These are phyloP conservation scores for Trachelus iudaicus DNA, from an alignment of 2,888 invertebrate species.

Conservation along the genomic window DNA sequence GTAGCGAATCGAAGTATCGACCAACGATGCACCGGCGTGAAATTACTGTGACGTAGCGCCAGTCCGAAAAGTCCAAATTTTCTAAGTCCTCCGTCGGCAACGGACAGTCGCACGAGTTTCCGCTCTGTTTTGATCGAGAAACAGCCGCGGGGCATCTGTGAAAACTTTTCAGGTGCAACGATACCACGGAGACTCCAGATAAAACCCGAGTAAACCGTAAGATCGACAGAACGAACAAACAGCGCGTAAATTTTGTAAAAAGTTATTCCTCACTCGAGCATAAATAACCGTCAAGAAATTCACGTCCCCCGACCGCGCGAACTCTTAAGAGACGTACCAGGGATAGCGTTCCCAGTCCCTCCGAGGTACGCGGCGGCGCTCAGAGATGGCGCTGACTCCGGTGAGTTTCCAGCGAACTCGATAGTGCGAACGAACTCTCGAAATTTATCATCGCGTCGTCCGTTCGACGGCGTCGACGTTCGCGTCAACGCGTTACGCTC, in stretches of 20 bases:
- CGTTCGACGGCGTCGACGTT: neutral
- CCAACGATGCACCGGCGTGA: neutral
- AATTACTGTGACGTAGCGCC: accelerated
- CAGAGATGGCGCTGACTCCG: neutral
- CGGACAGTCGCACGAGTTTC: slow-evolving; percentile 44
- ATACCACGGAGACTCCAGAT: neutral
- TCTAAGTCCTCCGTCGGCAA: neutral
- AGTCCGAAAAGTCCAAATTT: neutral
- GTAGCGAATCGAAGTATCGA: neutral
- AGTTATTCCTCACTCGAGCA: neutral
- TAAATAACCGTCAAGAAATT: neutral
- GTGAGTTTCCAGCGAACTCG: neutral
- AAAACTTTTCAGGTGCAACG: slow-evolving; percentile 27
- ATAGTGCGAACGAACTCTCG: neutral
- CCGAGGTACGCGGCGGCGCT: neutral
- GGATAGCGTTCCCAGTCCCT: neutral
- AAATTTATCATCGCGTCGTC: neutral
- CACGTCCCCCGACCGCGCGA: neutral
- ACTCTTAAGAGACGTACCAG: neutral
- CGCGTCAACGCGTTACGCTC: neutral
- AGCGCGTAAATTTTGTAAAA: neutral
- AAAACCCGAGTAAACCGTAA: neutral
- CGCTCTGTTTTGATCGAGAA: slow-evolving; percentile 14
- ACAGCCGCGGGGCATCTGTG: slow-evolving; percentile 46
- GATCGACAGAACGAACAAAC: neutral